These are phyloP conservation scores for Discoglossus pictus DNA, from an alignment of 2,797 vertebrate species.

Conservation along the genomic window DNA sequence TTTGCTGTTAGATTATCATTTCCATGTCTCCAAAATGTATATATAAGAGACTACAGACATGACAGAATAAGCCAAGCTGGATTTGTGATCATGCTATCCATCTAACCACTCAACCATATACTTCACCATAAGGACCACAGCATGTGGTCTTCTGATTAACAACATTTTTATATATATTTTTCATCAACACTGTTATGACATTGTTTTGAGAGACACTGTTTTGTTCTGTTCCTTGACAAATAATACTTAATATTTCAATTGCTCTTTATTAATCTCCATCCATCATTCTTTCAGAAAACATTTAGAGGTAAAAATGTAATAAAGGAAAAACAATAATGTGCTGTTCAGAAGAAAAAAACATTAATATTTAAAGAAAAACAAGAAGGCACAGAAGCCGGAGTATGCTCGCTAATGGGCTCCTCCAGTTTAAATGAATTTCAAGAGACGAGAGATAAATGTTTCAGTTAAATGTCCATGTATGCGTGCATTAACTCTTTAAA, in stretches of 20 bases:
- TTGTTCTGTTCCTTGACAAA: conserved; percentile 37
- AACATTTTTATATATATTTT: conserved; percentile 27
- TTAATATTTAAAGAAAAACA: conserved; percentile 39
- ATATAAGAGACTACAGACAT: neutral
- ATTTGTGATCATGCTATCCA: conserved; percentile 25
- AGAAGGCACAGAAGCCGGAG: conserved; percentile 17
- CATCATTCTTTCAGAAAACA: conserved; percentile 41
- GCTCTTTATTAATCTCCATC: conserved; percentile 41
- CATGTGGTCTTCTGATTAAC: conserved; percentile 43
- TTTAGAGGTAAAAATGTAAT: conserved; percentile 39
- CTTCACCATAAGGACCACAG: conserved; percentile 38
- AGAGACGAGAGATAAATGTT: conserved; percentile 28
- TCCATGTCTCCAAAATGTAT: neutral
- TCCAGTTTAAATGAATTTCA: neutral
- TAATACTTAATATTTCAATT: conserved; percentile 46
- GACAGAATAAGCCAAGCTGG: conserved; percentile 13
- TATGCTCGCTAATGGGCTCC: conserved; percentile 35
- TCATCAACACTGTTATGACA: conserved; percentile 33
- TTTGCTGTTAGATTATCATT: too few species aligned
- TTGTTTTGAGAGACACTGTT: conserved; percentile 34
- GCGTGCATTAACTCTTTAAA: conserved; percentile 13
- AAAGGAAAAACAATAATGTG: conserved; percentile 32
- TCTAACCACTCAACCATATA: conserved; percentile 37
- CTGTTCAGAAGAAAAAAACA: conserved; percentile 20
- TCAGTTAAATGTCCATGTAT: too few species aligned